Percentiles rank a stretch among this genome's conserved stretches.
Conservation (phyloP, 2,888 invertebrate species). For the Tubulanus polymorphus region DNA sequence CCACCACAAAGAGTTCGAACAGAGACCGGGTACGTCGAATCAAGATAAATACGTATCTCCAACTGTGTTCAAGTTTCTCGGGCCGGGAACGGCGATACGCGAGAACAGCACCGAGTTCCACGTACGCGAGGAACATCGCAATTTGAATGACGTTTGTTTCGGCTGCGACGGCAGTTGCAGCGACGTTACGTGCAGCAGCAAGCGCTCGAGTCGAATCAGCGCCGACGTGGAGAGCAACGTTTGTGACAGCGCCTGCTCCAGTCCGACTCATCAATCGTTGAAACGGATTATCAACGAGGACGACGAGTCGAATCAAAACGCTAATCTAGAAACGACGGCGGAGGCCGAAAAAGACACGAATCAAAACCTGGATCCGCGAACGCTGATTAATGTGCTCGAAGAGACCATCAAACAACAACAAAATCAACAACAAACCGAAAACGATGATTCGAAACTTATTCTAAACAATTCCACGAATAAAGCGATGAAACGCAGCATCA, state of each 20-base stretch:
- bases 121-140: constrained; percentile 13
- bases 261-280: constrained; percentile 20
- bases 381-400: background rate
- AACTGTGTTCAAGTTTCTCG: constrained; percentile 33
- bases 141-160: constrained; percentile 49
- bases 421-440: background rate
- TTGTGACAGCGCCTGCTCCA: constrained; percentile 29
- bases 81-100: constrained; percentile 38
- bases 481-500: constrained; percentile 20
- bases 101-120: constrained; percentile 19
- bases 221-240: constrained; percentile 41
- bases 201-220: constrained; percentile 30
- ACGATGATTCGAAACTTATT: background rate
- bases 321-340: background rate
- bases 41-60: background rate
- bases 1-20: constrained; percentile 32
- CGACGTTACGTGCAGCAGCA: constrained; percentile 41
- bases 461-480: background rate
- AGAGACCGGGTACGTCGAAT: constrained; percentile 23
- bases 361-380: constrained; percentile 29
- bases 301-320: background rate
- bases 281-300: background rate
- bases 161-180: constrained; percentile 48
- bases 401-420: background rate
- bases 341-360: constrained; percentile 38